phyloP scores from a whole-genome alignment of 2,888 invertebrate species.

The Diogma glabrata region DNA sequence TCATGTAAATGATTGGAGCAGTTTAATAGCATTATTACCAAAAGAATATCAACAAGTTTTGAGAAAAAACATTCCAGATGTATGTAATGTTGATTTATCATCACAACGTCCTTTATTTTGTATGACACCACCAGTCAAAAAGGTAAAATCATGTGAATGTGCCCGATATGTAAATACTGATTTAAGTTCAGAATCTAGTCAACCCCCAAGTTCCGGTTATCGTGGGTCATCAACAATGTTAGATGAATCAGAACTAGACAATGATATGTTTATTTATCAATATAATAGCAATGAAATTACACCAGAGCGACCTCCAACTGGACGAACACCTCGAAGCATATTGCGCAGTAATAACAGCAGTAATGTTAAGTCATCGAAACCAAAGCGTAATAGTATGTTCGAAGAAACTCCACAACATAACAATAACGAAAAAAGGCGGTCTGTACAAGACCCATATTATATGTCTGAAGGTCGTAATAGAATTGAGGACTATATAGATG shows the following conservation, averaged over 20 bases:
- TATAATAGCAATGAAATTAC: conserved; percentile 43
- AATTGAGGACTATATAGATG: conserved; percentile 21
- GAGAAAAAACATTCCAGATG: conserved; percentile 56
- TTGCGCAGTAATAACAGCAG: conserved; percentile 26
- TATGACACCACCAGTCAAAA: conserved; percentile 38
- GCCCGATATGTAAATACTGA: conserved; percentile 26
- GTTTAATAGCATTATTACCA: conserved; percentile 77
- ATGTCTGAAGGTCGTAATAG: conserved; percentile 30
- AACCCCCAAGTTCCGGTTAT: conserved; percentile 77
- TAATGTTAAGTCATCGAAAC: conserved; percentile 31
- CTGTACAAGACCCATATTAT: conserved; percentile 60
- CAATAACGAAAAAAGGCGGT: conserved; percentile 50
- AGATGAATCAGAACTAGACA: conserved; percentile 49
- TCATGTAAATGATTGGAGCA: conserved; percentile 90
- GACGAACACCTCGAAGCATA: conserved; percentile 44
- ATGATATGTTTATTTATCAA: conserved; percentile 61
- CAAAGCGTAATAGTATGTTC: conserved; percentile 69
- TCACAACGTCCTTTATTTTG: conserved; percentile 46
- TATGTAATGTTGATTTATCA: conserved; percentile 29
- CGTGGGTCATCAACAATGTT: conserved; percentile 75
- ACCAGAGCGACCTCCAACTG: conserved; percentile 47
- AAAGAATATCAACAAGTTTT: conserved; percentile 69
- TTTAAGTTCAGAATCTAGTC: conserved; percentile 41
- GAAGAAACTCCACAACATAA: conserved; percentile 30
- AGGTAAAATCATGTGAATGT: conserved; percentile 28